Evolutionary conservation across 2,888 invertebrate species (phyloP), one percentile per base, ranked within the genome.

Genomic region (Mesochorus sp.): DNA sequence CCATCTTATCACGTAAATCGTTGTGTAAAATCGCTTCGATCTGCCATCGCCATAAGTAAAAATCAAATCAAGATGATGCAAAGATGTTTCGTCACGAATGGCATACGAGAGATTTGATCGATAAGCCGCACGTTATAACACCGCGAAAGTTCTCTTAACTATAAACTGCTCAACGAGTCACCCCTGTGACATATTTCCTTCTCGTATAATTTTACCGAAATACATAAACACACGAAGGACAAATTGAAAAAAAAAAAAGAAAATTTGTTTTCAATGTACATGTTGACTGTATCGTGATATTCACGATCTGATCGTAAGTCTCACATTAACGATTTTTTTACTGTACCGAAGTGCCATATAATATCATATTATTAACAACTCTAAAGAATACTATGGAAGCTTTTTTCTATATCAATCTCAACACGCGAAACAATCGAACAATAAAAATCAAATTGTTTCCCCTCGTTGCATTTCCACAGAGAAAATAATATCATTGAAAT

Each of bases 71-170:
- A 51, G 28, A 51, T 66, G 39, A 47, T 17, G 66, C 66, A 55
- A 74, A 64, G 34, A 59, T 74, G 49, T 39, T 49, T 39, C 66
- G 66, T 59, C 73, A 74, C 73, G 73, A 59, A 66, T 21, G 34
- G 12, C 53, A 37, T 10, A 31, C 2, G 47, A 66, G 66, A 66
- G 37, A 26, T 57, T 66, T 47, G 39, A 74, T 66, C 47, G 66
- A 74, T 66, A 74, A 66, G 39, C 55, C 19, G 14, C 73, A 59
- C 59, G 73, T 66, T 47, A 57, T 49, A 42, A 57, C 12, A 59
- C 44, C 37, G 10, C 47, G 12, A 39, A 19, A 39, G 39, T n/a
- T 49, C 34, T 57, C 34, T 37, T 12, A 3, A 51, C 34, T 62
- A 71, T 62, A 53, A 42, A 53, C 42, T 42, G 42, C 24, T 57